phyloP scores from a whole-genome alignment of 1,140 invertebrate species.

The Rhynchophorus ferrugineus region DNA sequence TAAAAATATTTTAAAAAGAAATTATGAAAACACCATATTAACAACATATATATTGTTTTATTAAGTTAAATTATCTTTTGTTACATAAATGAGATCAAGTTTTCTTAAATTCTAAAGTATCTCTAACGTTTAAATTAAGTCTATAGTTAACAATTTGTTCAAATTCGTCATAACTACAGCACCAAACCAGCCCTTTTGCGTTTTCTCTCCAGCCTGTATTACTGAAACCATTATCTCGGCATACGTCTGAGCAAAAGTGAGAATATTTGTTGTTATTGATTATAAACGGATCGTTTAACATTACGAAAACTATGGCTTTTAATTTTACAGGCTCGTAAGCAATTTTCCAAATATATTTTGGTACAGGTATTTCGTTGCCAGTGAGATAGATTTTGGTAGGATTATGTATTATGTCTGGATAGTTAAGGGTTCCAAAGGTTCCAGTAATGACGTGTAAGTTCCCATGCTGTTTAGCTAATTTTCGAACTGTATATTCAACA shows the following conservation, averaged over 20 bases:
- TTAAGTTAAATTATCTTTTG: too few species aligned
- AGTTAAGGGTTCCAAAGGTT: slow-evolving; percentile 35
- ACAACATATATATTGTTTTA: too few species aligned
- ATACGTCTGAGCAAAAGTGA: slow-evolving; percentile 39
- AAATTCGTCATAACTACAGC: slow-evolving; percentile 38
- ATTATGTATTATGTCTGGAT: slow-evolving; percentile 30
- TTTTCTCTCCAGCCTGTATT: slow-evolving; percentile 30
- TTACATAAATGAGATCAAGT: too few species aligned
- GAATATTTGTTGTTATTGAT: slow-evolving; percentile 11
- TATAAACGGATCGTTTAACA: slow-evolving; percentile 45
- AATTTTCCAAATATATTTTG: slow-evolving; percentile 45
- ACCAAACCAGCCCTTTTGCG: slow-evolving; percentile 39
- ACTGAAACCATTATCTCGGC: slow-evolving; percentile 31
- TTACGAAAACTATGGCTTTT: slow-evolving; percentile 43
- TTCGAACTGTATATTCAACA: slow-evolving; percentile 40
- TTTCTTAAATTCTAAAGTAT: too few species aligned
- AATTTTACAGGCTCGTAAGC: slow-evolving; percentile 34
- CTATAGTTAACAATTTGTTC: slow-evolving; percentile 24
- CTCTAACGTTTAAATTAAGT: too few species aligned
- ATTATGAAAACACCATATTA: too few species aligned
- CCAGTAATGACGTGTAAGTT: slow-evolving; percentile 41
- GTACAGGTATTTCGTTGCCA: slow-evolving; percentile 37
- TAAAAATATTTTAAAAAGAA: too few species aligned
- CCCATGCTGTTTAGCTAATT: slow-evolving; percentile 26
- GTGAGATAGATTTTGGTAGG: slow-evolving; percentile 37